Evolutionary conservation across 2,797 vertebrate species (phyloP).

Genomic region (Toxotes lorentzi): DNA sequence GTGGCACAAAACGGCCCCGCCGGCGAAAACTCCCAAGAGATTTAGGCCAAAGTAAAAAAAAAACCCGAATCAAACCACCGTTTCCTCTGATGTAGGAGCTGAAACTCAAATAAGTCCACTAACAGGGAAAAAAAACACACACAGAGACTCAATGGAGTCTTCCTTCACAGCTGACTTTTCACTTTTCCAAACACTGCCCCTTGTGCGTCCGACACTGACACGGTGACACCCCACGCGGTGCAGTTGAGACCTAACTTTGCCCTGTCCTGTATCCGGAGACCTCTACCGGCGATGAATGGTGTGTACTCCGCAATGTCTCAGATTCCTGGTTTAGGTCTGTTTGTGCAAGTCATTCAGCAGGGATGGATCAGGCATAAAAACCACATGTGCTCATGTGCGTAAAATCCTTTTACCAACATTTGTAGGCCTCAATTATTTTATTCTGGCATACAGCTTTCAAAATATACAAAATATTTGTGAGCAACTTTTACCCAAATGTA

Average conservation of each 20-base stretch:
- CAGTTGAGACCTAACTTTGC: conserved; percentile 49
- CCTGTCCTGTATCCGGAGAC: conserved; percentile 64
- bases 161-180: conserved; percentile 46
- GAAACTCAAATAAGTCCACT: not conserved
- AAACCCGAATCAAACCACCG: conserved; percentile 18
- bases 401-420: not conserved
- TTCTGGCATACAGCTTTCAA: not conserved
- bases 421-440: not conserved
- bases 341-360: conserved; percentile 13
- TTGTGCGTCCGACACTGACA: conserved; percentile 51
- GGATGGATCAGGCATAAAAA: not conserved
- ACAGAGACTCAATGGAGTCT: not conserved
- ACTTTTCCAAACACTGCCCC: conserved; percentile 48
- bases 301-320: not conserved
- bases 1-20: conserved; percentile 44
- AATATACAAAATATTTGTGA: not conserved
- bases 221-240: conserved; percentile 64
- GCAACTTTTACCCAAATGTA: not conserved
- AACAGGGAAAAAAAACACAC: not conserved
- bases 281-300: conserved; percentile 67
- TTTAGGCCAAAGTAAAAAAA: conserved; percentile 3
- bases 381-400: not conserved
- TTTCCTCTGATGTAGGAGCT: conserved; percentile 31
- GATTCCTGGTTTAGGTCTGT: not conserved
- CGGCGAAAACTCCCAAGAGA: conserved; percentile 41